These are phyloP conservation scores for Cyprinella venusta DNA, from an alignment of 2,797 vertebrate genomes.

Conservation along the genomic window DNA sequence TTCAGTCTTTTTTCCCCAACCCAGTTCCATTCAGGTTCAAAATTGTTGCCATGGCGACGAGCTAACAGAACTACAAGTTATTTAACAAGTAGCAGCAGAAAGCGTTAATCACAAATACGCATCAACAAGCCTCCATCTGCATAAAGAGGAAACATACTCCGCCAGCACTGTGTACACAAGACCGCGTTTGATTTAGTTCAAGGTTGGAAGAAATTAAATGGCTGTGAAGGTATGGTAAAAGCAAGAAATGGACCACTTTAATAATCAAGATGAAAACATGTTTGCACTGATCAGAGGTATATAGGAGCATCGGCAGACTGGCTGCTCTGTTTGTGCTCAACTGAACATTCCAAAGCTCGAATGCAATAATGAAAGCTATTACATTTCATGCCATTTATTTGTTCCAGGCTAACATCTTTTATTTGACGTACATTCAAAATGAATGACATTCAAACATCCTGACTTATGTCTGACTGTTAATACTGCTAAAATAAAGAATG, in stretches of 20 bases:
- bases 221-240: slow-evolving; percentile 3
- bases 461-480: background rate
- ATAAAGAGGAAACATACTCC: background rate
- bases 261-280: slow-evolving; percentile 20
- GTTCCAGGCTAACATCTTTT: slow-evolving; percentile 2
- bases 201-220: slow-evolving; percentile 16
- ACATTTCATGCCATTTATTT: slow-evolving; percentile 27
- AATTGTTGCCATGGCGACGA: slow-evolving; percentile 71
- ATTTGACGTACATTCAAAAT: slow-evolving; percentile 19
- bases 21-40: slow-evolving; percentile 60
- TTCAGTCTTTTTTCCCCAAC: slow-evolving; percentile 23
- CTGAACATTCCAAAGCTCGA: background rate
- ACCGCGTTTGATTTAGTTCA: background rate
- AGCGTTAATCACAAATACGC: background rate
- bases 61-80: slow-evolving; percentile 47
- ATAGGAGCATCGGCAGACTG: background rate
- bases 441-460: background rate
- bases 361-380: slow-evolving; percentile 24
- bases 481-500: slow-evolving; percentile 1
- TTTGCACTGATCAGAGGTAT: slow-evolving; percentile 15
- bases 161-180: background rate
- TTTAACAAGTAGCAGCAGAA: slow-evolving; percentile 33
- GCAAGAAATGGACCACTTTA: slow-evolving; percentile 4
- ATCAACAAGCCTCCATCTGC: slow-evolving; percentile 2
- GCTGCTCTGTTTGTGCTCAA: background rate